Percentiles rank a stretch among this genome's conserved stretches.
Conservation (phyloP, 1,140 invertebrate genomes). For the Apocrypta bakeri region DNA sequence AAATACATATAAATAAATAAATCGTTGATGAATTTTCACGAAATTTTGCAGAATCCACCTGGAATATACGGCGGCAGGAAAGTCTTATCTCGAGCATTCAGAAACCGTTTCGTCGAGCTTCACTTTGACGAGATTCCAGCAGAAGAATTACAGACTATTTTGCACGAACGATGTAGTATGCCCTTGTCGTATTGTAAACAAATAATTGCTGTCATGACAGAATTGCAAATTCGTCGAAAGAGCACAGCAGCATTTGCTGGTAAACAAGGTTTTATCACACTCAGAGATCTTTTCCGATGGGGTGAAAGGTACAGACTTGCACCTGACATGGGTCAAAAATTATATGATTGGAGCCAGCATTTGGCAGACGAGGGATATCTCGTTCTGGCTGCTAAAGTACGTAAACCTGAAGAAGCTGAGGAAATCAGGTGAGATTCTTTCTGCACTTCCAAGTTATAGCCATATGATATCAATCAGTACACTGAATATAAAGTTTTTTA, state of each 20-base stretch:
- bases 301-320: slow-evolving; percentile 93
- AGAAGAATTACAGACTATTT: slow-evolving; percentile 90
- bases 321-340: slow-evolving; percentile 73
- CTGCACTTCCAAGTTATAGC: background rate
- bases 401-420: slow-evolving; percentile 86
- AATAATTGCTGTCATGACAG: slow-evolving; percentile 94
- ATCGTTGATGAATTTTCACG: background rate
- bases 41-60: slow-evolving; percentile 91
- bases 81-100: slow-evolving; percentile 94
- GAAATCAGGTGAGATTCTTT: slow-evolving; percentile 76
- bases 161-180: slow-evolving; percentile 92
- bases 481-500: too few relatives aligned
- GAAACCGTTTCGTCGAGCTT: slow-evolving; percentile 97
- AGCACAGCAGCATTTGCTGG: slow-evolving; percentile 93
- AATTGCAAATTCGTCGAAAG: slow-evolving; percentile 88
- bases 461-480: too few relatives aligned
- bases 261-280: slow-evolving; percentile 95
- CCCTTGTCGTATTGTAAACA: slow-evolving; percentile 92
- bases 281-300: slow-evolving; percentile 98
- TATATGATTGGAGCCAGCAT: slow-evolving; percentile 98
- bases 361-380: slow-evolving; percentile 98
- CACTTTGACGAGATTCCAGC: slow-evolving; percentile 97
- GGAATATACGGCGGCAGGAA: slow-evolving; percentile 98
- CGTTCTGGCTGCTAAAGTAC: slow-evolving; percentile 93
- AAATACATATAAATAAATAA: background rate